Percentiles rank a stretch among this genome's conserved stretches.
Evolutionary conservation across 2,797 vertebrate species (phyloP).

Genomic region (Babyrousa celebensis): DNA sequence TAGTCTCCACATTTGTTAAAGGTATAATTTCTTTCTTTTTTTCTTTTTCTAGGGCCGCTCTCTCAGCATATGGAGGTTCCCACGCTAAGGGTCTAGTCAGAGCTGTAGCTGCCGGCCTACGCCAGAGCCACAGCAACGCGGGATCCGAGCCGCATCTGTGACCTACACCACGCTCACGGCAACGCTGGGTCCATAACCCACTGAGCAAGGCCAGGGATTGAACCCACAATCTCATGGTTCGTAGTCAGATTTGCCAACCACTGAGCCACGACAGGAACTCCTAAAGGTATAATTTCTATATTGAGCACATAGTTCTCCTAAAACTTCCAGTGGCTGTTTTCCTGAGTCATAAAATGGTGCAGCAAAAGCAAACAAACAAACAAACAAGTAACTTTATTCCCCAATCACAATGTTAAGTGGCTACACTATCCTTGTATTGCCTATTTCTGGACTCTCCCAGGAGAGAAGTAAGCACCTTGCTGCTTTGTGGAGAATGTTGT

Average conservation of each 20-base stretch:
- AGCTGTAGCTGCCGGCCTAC: too few species aligned
- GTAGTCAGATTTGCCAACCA: too few species aligned
- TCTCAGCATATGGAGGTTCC: too few species aligned
- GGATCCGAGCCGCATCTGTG: too few species aligned
- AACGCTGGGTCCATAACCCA: too few species aligned
- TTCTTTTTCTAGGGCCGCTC: too few species aligned
- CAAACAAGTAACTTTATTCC: neutral
- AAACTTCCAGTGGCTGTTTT: conserved; percentile 18
- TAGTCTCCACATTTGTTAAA: conserved; percentile 11
- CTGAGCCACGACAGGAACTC: too few species aligned
- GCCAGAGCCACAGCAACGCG: too few species aligned
- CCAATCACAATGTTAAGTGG: neutral
- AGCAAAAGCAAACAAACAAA: conserved; percentile 20
- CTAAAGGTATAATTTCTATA: conserved; percentile 11
- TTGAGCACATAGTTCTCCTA: neutral
- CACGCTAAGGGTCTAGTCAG: too few species aligned
- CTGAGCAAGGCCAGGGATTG: too few species aligned
- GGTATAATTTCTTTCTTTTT: neutral
- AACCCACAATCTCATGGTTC: too few species aligned
- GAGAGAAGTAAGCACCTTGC: conserved; percentile 26
- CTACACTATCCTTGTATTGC: neutral
- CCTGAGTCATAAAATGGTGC: neutral
- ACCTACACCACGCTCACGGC: too few species aligned
- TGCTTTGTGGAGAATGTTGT: neutral
- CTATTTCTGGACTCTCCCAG: neutral